A percentile compares a stretch with the other conserved stretches of the same genome.
phyloP scores from a whole-genome alignment of 1,140 invertebrate species.

The Drosophila melanica region DNA sequence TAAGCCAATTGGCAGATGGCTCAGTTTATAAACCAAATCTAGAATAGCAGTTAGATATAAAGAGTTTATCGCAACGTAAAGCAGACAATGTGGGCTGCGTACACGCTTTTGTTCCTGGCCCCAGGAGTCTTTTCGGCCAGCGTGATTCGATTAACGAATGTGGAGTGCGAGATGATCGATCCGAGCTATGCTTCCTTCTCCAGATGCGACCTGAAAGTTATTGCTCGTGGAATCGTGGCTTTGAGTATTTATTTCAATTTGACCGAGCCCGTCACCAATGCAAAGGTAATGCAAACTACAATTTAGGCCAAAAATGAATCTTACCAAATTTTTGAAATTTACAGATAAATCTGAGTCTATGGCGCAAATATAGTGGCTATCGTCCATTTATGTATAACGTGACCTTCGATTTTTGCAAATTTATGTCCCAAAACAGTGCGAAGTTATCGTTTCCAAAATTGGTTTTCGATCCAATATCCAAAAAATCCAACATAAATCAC shows the following conservation, averaged over 20 bases:
- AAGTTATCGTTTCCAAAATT: slow-evolving; percentile 2
- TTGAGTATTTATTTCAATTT: slow-evolving; percentile 4
- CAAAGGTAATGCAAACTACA: slow-evolving; percentile 16
- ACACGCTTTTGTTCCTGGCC: neutral
- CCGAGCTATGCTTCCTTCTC: slow-evolving; percentile 2
- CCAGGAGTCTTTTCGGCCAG: neutral
- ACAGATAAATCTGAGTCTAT: slow-evolving; percentile 19
- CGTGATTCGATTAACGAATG: slow-evolving; percentile 5
- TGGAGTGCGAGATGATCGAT: slow-evolving; percentile 33
- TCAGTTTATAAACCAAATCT: no score
- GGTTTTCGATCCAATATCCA: neutral
- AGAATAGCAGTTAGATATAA: no score
- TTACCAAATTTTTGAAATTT: neutral
- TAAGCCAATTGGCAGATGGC: neutral
- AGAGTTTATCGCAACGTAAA: neutral
- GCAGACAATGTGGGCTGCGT: slow-evolving; percentile 4
- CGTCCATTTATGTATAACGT: slow-evolving; percentile 37
- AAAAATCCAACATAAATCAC: neutral
- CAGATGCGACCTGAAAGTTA: slow-evolving; percentile 23
- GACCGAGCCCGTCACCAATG: slow-evolving; percentile 25
- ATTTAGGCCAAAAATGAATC: neutral
- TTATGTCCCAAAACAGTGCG: neutral
- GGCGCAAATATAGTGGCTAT: slow-evolving; percentile 34
- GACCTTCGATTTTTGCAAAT: slow-evolving; percentile 29
- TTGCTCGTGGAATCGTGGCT: slow-evolving; percentile 16